Evolutionary conservation across 2,888 invertebrate genomes (phyloP), one percentile per base, ranked within the genome.

Genomic region (Tipula lateralis): DNA sequence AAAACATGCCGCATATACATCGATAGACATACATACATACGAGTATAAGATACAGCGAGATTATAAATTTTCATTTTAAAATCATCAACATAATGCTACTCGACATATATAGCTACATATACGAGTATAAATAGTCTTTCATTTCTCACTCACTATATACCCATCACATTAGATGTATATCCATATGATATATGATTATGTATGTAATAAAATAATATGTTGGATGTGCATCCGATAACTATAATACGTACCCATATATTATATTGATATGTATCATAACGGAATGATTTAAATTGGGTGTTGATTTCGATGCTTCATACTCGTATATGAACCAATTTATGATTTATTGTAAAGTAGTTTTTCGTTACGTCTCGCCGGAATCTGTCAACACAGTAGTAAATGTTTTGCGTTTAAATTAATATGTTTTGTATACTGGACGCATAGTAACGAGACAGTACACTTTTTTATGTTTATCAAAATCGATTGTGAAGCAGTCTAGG

Each of bases 251-350:
- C 44, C 16, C 44, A 16, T 50, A 50, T 50, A 50, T 50, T 66
- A 24, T 66, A 66, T 24, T 66, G 66, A 66, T 66, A 66, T 66
- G 66, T 24, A 66, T 66, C 66, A n/a, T 66, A 66, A 66, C 66
- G 66, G 24, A 66, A 66, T 66, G 66, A 66, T 66, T 66, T 66
- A 66, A 66, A 66, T 66, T 66, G 66, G 66, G 66, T 66, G 66
- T 66, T 66, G 66, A 66, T 66, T 66, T 66, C 66, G 7, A 13
- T 24, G 66, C 66, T 66, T 66, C 66, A 66, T 24, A 66, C 9
- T 24, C 39, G 13, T n/a, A n/a, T n/a, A n/a, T n/a, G n/a, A n/a
- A n/a, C n/a, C 24, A 66, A 24, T 19, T 66, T 12, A 44, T 66
- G n/a, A n/a, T 19, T 19, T 66, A 24, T 24, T 24, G 66, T 24